These are phyloP conservation scores for Agrotis ipsilon DNA, from an alignment of 2,888 invertebrate genomes.

Conservation along the genomic window DNA sequence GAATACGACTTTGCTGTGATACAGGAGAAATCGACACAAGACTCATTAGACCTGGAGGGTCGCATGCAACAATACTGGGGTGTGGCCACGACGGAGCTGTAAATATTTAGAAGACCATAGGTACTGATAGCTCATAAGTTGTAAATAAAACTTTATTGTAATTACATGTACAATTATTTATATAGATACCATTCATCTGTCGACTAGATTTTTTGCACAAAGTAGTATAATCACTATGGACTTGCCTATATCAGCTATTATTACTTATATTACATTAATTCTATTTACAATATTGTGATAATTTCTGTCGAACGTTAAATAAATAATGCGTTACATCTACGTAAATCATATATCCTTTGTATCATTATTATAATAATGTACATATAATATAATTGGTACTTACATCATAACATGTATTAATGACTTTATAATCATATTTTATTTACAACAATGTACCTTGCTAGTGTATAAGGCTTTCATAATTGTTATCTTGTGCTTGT, in stretches of 20 bases:
- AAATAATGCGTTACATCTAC: constrained; percentile 69
- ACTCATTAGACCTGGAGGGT: constrained; percentile 95
- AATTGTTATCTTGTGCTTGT: constrained; percentile 68
- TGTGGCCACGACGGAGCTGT: constrained; percentile 96
- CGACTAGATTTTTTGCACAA: constrained; percentile 91
- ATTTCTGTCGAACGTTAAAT: constrained; percentile 74
- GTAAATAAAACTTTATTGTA: constrained; percentile 87
- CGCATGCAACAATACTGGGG: constrained; percentile 98
- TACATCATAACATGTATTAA: constrained; percentile 58
- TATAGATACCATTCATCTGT: constrained; percentile 87
- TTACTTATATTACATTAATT: constrained; percentile 65
- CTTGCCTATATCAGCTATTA: constrained; percentile 79
- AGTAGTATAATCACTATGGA: constrained; percentile 86
- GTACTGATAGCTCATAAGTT: constrained; percentile 64
- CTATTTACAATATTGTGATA: constrained; percentile 82
- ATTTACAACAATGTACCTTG: constrained; percentile 72
- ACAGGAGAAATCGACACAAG: constrained; percentile 94
- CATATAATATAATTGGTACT: constrained; percentile 63
- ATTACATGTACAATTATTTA: constrained; percentile 82
- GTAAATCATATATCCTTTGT: constrained; percentile 64
- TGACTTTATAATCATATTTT: constrained; percentile 64
- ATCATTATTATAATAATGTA: constrained; percentile 63
- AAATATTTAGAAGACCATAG: constrained; percentile 68
- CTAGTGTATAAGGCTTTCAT: constrained; percentile 71
- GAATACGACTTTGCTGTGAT: constrained; percentile 96